Conservation (phyloP, 2,113 vertebrate genomes). For the Heliornis fulica region DNA sequence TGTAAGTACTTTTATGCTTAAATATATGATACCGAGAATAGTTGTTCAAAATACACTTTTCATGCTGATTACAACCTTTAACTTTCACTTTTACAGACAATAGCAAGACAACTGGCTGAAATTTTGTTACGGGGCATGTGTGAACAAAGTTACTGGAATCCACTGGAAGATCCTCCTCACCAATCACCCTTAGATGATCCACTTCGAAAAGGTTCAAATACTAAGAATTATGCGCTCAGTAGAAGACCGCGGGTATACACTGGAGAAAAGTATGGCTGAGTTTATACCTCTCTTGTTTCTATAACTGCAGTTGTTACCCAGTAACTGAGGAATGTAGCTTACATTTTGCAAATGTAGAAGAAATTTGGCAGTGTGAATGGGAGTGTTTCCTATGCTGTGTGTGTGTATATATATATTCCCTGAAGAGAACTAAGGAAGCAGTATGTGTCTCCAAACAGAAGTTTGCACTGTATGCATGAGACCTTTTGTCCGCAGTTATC, state of each 20-base stretch:
- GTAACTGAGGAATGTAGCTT: background rate
- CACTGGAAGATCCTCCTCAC: conserved; percentile 91
- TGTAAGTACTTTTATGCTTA: background rate
- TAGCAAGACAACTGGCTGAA: conserved; percentile 96
- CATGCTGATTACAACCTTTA: background rate
- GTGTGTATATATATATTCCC: background rate
- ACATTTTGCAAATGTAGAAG: background rate
- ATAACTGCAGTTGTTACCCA: background rate
- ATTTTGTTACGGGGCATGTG: conserved; percentile 98
- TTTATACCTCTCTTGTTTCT: background rate
- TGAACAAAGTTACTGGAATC: conserved; percentile 99
- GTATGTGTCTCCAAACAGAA: background rate
- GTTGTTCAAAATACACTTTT: background rate
- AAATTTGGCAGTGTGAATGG: background rate
- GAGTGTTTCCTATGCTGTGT: background rate
- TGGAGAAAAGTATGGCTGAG: conserved; percentile 88
- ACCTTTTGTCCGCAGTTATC: background rate
- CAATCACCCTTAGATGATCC: conserved; percentile 93
- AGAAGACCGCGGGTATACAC: conserved; percentile 91
- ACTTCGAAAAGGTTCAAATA: conserved; percentile 82
- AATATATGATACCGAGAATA: background rate
- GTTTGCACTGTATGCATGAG: background rate
- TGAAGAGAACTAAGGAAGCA: background rate
- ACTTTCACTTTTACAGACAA: conserved; percentile 80
- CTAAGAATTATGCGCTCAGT: conserved; percentile 85